Evolutionary conservation across 2,797 vertebrate species (phyloP), one percentile per base, ranked within the genome.

Genomic region (Oryzias dopingdopingensis): DNA sequence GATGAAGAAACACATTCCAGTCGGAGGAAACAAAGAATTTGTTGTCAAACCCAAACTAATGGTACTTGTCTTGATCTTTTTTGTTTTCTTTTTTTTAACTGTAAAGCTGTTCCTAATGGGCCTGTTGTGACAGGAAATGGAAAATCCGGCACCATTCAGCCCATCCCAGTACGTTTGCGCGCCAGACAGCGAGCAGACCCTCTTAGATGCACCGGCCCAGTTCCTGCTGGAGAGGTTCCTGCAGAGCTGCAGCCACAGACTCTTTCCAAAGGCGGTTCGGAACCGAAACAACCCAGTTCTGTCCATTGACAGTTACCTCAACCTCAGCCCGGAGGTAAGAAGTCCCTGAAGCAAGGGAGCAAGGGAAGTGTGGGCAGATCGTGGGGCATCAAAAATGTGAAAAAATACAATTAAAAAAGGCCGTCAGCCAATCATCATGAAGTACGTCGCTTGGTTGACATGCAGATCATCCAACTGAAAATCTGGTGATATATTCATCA

Each of bases 1-100:
- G 82, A 98, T 99, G 97, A 99, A 98, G 89, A 99, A 99, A 80
- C 91, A 95, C 66, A 94, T 99, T 79, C 94, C 94, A 70, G 93
- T 93, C 18, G 96, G 96, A 49, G 95, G 97, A 59, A 95, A 94
- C 72, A 93, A 95, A 81, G 94, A 96, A 79, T 94, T 96, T 29
- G 81, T 90, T 15, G 92, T 99, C 74, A 98, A 95, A 81, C 95
- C 97, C 49, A 98, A 98, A 88, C 90, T 96, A 45, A 80, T 92
- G 94, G 97, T 99, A 81, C 82, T 80, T 26, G 32, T 17, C 42
- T 52, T 15, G 1, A 47, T 1, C 5, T 40, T 42, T 42, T 13
- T 16, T 18, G 48, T 45, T 8, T 54, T 1, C 29, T 62, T 54
- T 4, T 42, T 3, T 10, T 32, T 26, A 40, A n/a, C 51, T 8